Evolutionary conservation across 2,888 invertebrate species (phyloP), one percentile per base, ranked within the genome.

Genomic region (Cataglyphis altisquamis): DNA sequence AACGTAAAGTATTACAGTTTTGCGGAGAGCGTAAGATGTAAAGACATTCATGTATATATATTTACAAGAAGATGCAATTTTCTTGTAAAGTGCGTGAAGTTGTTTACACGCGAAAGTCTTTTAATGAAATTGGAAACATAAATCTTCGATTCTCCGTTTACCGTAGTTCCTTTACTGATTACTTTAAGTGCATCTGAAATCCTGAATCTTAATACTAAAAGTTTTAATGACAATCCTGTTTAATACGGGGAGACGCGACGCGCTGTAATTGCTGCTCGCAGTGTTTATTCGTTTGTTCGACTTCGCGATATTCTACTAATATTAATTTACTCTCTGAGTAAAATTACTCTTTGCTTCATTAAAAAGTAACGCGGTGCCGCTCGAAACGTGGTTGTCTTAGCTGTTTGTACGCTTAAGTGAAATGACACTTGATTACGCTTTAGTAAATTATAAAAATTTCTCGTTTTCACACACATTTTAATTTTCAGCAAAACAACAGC

Each of bases 71-170:
- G 36, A 29, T 25, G 32, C 32, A 25, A 36, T 70, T 78, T 36
- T 18, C 70, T 41, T 60, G 12, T 21, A 6, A 60, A 70, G 45
- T 78, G 60, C 57, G 45, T 45, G 2, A 78, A 60, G 45, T 68
- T 68, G 60, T 78, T 78, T 70, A 45, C 60, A 8, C 21, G 45
- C 21, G 45, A 25, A 45, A 60, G 29, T 60, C 57, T 60, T 70
- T 78, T 60, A 78, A 78, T 78, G 70, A 70, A 78, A 78, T 78
- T 78, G 70, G 15, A 70, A 70, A 78, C 70, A 70, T 78, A 78
- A 78, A 78, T 78, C 78, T 78, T 78, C 70, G 60, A 78, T 78
- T 70, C 45, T 60, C 12, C 55, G 39, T n/a, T 9, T 8, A 25
- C 57, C 70, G 25, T 15, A 45, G 10, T 57, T 32, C 57, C 21